Percentiles rank a stretch among this genome's conserved stretches.
Evolutionary conservation across 2,113 vertebrate species (phyloP).

Genomic region (Cygnus buccinator): DNA sequence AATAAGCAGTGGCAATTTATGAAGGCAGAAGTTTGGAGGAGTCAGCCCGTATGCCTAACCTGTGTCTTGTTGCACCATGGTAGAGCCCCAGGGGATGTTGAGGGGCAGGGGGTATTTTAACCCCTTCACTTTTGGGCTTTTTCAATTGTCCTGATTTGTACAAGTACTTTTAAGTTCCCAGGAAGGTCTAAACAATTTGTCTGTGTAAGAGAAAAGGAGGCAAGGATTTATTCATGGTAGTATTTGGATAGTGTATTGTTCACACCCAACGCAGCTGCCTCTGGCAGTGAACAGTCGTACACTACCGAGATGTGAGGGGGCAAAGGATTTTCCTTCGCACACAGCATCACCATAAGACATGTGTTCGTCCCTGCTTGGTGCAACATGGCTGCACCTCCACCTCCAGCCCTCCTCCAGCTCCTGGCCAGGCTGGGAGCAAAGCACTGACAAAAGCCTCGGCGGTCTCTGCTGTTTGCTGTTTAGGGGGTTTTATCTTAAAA

Average conservation of each 20-base stretch:
- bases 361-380: neutral
- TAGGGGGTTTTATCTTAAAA: neutral
- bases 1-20: constrained; percentile 4
- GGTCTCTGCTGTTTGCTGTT: neutral
- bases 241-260: neutral
- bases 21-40: constrained; percentile 35
- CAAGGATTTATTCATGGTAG: neutral
- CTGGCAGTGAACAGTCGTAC: neutral
- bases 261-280: neutral
- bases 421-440: neutral
- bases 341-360: fast-evolving
- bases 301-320: neutral
- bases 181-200: neutral
- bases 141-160: neutral
- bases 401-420: neutral
- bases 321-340: neutral
- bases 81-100: neutral
- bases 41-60: neutral
- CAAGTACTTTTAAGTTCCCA: neutral
- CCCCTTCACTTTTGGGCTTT: neutral
- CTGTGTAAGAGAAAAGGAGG: neutral
- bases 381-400: neutral
- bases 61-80: fast-evolving
- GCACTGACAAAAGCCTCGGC: neutral
- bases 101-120: neutral